Percentiles rank a stretch among this genome's conserved stretches.
Evolutionary conservation across 2,113 vertebrate genomes (phyloP).

Genomic region (Ariopsis seemanni): DNA sequence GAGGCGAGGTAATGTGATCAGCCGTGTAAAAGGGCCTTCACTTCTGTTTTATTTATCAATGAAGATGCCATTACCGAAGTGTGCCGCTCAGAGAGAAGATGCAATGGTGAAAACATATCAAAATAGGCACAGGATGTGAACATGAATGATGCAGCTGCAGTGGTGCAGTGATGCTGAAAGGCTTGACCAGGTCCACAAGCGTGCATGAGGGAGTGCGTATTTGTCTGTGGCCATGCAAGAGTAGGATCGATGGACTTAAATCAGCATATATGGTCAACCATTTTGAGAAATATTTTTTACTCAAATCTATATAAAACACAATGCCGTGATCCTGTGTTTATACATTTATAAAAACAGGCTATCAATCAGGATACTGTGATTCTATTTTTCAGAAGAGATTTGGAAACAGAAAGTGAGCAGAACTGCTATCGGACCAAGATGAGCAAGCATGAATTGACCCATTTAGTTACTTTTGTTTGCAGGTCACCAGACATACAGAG

Average conservation of each 20-base stretch:
- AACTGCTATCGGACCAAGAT: not conserved
- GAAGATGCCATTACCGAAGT: slow-evolving; percentile 71
- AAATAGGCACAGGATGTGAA: slow-evolving; percentile 55
- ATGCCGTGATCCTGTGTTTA: not conserved
- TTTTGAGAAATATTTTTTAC: not conserved
- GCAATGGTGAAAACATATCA: slow-evolving; percentile 66
- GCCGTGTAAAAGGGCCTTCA: slow-evolving; percentile 69
- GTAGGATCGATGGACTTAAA: slow-evolving; percentile 18
- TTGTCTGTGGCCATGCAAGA: not conserved
- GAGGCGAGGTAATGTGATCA: slow-evolving; percentile 70
- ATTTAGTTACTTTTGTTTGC: slow-evolving; percentile 11
- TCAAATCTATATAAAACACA: not conserved
- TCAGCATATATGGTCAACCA: slow-evolving; percentile 28
- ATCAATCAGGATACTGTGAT: not conserved
- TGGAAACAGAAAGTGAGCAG: slow-evolving; percentile 2
- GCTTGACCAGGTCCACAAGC: not conserved
- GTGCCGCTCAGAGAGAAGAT: slow-evolving; percentile 61
- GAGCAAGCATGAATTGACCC: slow-evolving; percentile 18
- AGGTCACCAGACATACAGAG: not conserved
- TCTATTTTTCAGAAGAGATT: slow-evolving; percentile 20
- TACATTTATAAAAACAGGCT: not conserved
- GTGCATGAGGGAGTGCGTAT: not conserved
- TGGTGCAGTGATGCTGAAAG: slow-evolving; percentile 22
- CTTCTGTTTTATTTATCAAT: slow-evolving; percentile 75
- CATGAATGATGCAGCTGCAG: slow-evolving; percentile 4